Percentiles rank a stretch among this genome's conserved stretches.
These are phyloP conservation scores for Xiphophorus couchianus DNA, from an alignment of 2,113 vertebrate genomes.

Conservation along the genomic window DNA sequence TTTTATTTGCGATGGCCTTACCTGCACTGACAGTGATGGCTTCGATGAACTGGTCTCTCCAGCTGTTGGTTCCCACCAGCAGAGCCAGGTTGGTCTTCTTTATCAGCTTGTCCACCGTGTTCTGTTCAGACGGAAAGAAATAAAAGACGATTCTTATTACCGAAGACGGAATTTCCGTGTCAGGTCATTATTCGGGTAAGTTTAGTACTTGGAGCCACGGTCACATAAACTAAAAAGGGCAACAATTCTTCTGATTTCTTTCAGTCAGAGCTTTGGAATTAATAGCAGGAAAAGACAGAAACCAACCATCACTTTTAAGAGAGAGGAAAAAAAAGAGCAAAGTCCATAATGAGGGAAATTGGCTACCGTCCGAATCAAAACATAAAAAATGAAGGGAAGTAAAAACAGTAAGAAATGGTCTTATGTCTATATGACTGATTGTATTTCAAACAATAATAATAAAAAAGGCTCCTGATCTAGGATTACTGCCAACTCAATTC, in stretches of 20 bases:
- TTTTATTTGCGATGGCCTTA: slow-evolving; percentile 70
- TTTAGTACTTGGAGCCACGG: no score
- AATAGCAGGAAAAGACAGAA: not conserved
- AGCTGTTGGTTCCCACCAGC: slow-evolving; percentile 98
- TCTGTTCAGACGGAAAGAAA: slow-evolving; percentile 76
- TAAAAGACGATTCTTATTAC: not conserved
- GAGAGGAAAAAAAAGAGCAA: no score
- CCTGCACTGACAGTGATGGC: slow-evolving; percentile 98
- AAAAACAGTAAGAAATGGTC: not conserved
- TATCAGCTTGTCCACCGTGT: slow-evolving; percentile 98
- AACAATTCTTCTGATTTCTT: not conserved
- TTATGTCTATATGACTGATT: no score
- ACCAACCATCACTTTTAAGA: not conserved
- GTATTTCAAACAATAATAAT: no score
- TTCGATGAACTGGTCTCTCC: slow-evolving; percentile 99
- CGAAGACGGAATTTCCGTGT: not conserved
- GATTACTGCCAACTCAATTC: no score
- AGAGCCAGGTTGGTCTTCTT: slow-evolving; percentile 99
- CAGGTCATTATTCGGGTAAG: no score
- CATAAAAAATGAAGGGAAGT: not conserved
- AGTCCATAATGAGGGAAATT: no score
- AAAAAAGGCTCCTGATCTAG: not conserved
- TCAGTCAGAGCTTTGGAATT: not conserved
- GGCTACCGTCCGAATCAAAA: not conserved
- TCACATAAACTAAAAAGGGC: not conserved